Evolutionary conservation across 2,888 invertebrate genomes (phyloP), one percentile per base, ranked within the genome.

Genomic region (Ethmia dodecea): DNA sequence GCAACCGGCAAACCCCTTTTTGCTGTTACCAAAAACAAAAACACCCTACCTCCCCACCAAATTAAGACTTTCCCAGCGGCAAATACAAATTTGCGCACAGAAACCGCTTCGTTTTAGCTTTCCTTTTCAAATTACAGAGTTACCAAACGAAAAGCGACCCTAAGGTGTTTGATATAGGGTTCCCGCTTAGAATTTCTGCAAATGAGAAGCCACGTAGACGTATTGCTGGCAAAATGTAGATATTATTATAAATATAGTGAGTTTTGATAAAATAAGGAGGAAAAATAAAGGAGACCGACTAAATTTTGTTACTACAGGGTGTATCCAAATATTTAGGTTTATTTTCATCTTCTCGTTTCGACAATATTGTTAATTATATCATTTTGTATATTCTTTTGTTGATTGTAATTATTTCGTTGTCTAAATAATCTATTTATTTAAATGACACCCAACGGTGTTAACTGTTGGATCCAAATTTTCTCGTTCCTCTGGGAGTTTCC

Each of bases 201-300:
- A 31, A 38, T 33, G 37, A 43, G 41, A 35, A 32, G 33, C 26
- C 28, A 37, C 27, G 38, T 35, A 45, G 37, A 45, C 32, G 42
- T 33, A 54, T 52, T 43, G 39, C 41, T 50, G 57, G 59, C 59
- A 57, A 57, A 62, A 65, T 65, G 55, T 55, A 59, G 49, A 54
- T 52, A 53, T 61, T 62, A 64, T 68, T 64, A 62, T 64, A 70
- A 69, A 65, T 62, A 66, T 60, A 53, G 60, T 59, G 58, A 55
- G 51, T 30, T 34, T 34, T 38, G 26, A 33, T 33, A 14, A 24
- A 16, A 18, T 10, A 9, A 29, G 18, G 14, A 3, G 16, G 27
- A 27, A 27, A 27, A 12, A 27, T 4, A 13, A 27, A 27, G 25
- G 25, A 25, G 2, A 25, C n/a, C n/a, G n/a, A n/a, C n/a, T n/a